Base-by-base conservation (phyloP, 2,797 vertebrate genomes). In the Iguana delicatissima region DNA sequence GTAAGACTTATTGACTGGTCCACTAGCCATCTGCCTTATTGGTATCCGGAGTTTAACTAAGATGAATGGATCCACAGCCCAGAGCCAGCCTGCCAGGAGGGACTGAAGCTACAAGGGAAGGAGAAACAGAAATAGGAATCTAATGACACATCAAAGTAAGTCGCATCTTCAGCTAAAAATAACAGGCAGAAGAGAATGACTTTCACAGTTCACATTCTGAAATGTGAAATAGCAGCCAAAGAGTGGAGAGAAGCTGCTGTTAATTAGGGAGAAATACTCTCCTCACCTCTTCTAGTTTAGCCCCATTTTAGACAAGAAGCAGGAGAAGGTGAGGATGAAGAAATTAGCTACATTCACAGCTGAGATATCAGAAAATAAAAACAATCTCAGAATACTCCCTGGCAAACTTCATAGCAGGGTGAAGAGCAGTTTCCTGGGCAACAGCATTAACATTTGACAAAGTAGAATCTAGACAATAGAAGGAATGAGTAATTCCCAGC, bases 371-470 rank as follows among this genome's bases (percentile, higher is more conserved):
- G 91, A 95, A 96, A 97, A 97, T 97, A 96, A 96, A 96, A 97
- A 95, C 95, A 91, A 96, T 97, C 96, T 95, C 95, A 95, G 93
- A 97, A 97, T 46, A 94, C 93, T 94, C 91, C 94, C 76, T 96
- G 96, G 97, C 96, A 97, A 95, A 96, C 94, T 95, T 94, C 97
- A 95, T 96, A 91, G 96, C 92, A 94, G 96, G 96, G 94, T 92
- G 94, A 94, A 95, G 91, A 95, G 90, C 92, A 74, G 97, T 98
- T 98, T 96, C 97, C 97, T 96, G 91, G 96, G 97, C 92, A 97
- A 97, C 16, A 84, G 85, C 90, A 85, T 90, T 96, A 97, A 97
- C 96, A 97, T 95, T 94, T 94, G 93, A 94, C 93, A 95, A 90
- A 81, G 88, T 92, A 91, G 91, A 96, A 95, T 81, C 1, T 0